Percentiles rank a stretch among this genome's conserved stretches.
Conservation (phyloP, 2,888 invertebrate species). For the Catocala nupta region DNA sequence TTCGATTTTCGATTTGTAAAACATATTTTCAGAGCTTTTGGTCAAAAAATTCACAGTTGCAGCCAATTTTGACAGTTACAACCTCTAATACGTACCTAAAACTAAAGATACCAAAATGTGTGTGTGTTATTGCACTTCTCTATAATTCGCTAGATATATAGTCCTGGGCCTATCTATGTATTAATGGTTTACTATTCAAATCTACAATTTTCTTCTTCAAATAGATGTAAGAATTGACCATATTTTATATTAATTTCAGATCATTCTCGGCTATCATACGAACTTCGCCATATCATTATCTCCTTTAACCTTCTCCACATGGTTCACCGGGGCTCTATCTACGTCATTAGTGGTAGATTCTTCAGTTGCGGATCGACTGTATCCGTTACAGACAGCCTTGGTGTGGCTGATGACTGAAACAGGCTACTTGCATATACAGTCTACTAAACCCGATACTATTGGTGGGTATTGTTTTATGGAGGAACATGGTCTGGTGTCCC, state of each 20-base stretch:
- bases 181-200: no score
- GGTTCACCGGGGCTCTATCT: constrained; percentile 15
- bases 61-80: no score
- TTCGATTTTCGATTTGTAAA: no score
- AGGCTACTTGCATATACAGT: constrained; percentile 33
- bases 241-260: constrained; percentile 20
- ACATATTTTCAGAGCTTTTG: no score
- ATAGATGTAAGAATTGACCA: not conserved
- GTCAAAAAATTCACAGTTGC: no score
- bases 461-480: constrained; percentile 25
- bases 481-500: no score
- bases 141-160: no score
- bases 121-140: no score
- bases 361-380: constrained; percentile 30
- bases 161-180: no score
- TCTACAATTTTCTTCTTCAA: no score
- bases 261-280: constrained; percentile 36
- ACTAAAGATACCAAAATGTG: no score
- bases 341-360: constrained; percentile 35
- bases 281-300: constrained; percentile 27
- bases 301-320: constrained; percentile 11
- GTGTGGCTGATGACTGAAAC: constrained; percentile 22
- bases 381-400: constrained; percentile 27
- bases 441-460: constrained; percentile 43
- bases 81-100: no score